Evolutionary conservation across 2,797 vertebrate species (phyloP).

Genomic region (Hoplostethus atlanticus): DNA sequence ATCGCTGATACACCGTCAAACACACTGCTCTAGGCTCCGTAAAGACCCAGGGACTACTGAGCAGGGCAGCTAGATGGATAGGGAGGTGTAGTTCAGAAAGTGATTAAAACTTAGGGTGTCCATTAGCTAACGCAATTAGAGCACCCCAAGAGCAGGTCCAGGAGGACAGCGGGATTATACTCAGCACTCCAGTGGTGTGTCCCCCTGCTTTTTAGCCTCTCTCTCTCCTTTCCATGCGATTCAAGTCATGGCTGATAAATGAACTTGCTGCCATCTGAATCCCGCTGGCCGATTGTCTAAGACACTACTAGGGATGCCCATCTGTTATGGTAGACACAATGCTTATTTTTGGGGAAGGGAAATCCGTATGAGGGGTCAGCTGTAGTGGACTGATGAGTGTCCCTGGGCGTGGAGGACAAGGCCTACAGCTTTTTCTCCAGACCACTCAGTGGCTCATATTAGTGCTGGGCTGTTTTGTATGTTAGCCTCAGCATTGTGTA

Average conservation of each 20-base stretch:
- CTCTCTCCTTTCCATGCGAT: slow-evolving; percentile 1
- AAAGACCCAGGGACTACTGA: slow-evolving; percentile 60
- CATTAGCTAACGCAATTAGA: slow-evolving; percentile 75
- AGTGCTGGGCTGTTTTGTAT: slow-evolving; percentile 46
- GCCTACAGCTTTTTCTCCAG: neutral
- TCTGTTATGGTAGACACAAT: slow-evolving; percentile 53
- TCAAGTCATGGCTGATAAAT: slow-evolving; percentile 51
- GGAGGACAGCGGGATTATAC: slow-evolving; percentile 36
- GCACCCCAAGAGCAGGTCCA: slow-evolving; percentile 53
- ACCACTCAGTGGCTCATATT: slow-evolving; percentile 46
- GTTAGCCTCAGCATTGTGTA: slow-evolving; percentile 53
- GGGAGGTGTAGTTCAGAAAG: slow-evolving; percentile 62
- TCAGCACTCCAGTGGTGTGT: slow-evolving; percentile 16
- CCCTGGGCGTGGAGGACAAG: neutral
- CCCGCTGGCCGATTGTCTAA: slow-evolving; percentile 36
- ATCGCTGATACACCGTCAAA: slow-evolving; percentile 54
- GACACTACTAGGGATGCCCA: slow-evolving; percentile 12
- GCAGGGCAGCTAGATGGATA: slow-evolving; percentile 71
- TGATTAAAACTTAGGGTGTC: slow-evolving; percentile 78
- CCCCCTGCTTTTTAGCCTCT: slow-evolving; percentile 12
- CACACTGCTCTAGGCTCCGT: slow-evolving; percentile 62
- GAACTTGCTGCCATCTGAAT: slow-evolving; percentile 32
- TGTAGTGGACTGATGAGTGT: slow-evolving; percentile 18
- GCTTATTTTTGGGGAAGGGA: slow-evolving; percentile 26
- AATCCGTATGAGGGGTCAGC: slow-evolving; percentile 48